phyloP scores from a whole-genome alignment of 2,888 invertebrate species.

The Folsomia candida region DNA sequence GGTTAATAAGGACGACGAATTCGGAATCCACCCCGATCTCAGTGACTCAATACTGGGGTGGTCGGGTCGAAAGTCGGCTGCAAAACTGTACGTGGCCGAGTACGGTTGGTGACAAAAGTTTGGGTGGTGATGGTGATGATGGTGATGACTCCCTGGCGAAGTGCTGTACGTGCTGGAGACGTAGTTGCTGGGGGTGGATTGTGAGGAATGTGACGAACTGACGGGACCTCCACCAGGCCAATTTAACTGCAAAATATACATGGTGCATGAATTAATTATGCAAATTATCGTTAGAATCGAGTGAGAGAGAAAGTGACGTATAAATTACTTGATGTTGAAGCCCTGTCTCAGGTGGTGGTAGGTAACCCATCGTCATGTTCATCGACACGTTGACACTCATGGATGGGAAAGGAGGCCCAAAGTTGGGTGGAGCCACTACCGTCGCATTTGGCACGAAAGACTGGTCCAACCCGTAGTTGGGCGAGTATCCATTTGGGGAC shows the following conservation, averaged over 20 bases:
- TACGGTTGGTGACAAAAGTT: conserved; percentile 58
- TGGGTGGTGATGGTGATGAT: too few relatives aligned
- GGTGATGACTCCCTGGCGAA: conserved; percentile 40
- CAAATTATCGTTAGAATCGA: too few relatives aligned
- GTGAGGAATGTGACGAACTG: conserved; percentile 59
- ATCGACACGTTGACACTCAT: conserved; percentile 97
- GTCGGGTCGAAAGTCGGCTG: conserved; percentile 71
- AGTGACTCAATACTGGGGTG: conserved; percentile 54
- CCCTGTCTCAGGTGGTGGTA: conserved; percentile 33
- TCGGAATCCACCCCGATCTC: conserved; percentile 47
- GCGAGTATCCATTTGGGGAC: conserved; percentile 52
- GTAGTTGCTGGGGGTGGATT: conserved; percentile 61
- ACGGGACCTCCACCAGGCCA: conserved; percentile 59
- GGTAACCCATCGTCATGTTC: conserved; percentile 86
- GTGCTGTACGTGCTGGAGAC: conserved; percentile 37
- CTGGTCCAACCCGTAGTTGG: conserved; percentile 50
- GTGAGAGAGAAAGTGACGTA: too few relatives aligned
- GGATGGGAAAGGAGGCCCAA: conserved; percentile 68
- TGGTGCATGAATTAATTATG: too few relatives aligned
- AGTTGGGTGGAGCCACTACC: conserved; percentile 53
- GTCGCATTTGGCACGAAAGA: conserved; percentile 45
- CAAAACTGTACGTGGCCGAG: conserved; percentile 77
- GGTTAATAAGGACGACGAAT: conserved; percentile 46
- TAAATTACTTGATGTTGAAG: conserved; percentile 38
- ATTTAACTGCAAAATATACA: conserved; percentile 64